Evolutionary conservation across 2,797 vertebrate genomes (phyloP), one percentile per base, ranked within the genome.

Genomic region (Crenuchus spilurus): DNA sequence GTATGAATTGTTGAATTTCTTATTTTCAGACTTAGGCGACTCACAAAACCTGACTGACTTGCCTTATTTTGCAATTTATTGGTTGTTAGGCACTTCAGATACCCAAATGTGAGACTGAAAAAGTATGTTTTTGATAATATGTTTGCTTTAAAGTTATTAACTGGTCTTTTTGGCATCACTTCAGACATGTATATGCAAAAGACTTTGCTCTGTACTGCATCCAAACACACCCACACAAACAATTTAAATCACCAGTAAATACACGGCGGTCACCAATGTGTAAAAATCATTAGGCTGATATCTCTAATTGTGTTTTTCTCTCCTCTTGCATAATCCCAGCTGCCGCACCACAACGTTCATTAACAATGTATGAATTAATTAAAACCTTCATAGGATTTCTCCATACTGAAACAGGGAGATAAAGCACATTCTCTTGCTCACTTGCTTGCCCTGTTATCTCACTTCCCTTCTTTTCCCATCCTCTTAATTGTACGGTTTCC

Each of bases 321-420:
- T 88, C 85, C 87, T 82, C 83, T 88, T 72, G 86, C 90, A 83
- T 94, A 93, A 94, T 93, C 91, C 91, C 86, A 86, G 83, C 78
- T 49, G 86, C 86, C 88, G 89, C 85, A 82, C 83, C 85, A 86
- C 86, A 76, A 82, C 84, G 85, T 91, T 93, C 92, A 94, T 94
- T 94, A 94, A 94, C 91, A 93, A 94, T 94, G 89, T 88, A 94
- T 94, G 91, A 94, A 93, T 94, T 94, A 93, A 94, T 94, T 94
- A 94, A 89, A 91, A 89, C 88, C 85, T 93, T 90, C 89, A 93
- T 88, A 93, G 92, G 91, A 91, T 93, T 93, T 92, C 89, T 89
- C 84, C 88, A 77, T 67, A 81, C 88, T 91, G 90, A 93, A 90
- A 87, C 89, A 86, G 81, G 60, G 83, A 94, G 93, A 94, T 94